Base-by-base conservation (phyloP, 2,113 vertebrate genomes). In the Tragelaphus scriptus region DNA sequence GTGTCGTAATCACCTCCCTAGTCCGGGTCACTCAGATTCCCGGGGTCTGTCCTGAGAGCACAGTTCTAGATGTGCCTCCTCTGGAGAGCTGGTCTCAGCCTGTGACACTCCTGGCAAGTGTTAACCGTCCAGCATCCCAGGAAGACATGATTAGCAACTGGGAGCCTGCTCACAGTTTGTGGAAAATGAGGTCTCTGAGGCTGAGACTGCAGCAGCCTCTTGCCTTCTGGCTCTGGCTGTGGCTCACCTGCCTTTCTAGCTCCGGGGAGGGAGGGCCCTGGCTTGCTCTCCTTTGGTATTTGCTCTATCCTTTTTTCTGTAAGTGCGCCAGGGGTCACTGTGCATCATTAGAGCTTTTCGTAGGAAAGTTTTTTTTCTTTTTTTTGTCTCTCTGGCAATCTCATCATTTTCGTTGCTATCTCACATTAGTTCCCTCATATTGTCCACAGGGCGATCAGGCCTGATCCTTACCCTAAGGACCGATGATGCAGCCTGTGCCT, bases 401-500 rank as follows among this genome's bases (percentile, higher is more conserved):
- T 65, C 30, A 9, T 16, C 32, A 4, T 65, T 65, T 65, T n/a
- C 7, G 32, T 65, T 65, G 63, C 32, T 65, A 7, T 17, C 63
- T 65, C 63, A 65, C 32, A n/a, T n/a, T 65, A n/a, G 30, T 32
- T 65, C 63, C 30, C 32, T 65, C 32, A 65, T 15, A n/a, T n/a
- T n/a, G 30, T n/a, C 30, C 63, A 19, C 63, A 9, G 32, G 63
- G 32, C 0, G 1, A 65, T 65, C 63, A n/a, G 63, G 32, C 63
- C 32, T 9, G 30, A 65, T n/a, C 63, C 32, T 65, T n/a, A 17
- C 30, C 63, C 63, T 65, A 65, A n/a, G 32, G 15, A 65, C 63
- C 16, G 2, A n/a, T n/a, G 32, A 8, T n/a, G 63, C 32, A 19
- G 32, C 32, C 32, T 1, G 1, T 0, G 3, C 15, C 63, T 65